A percentile compares a stretch with the other conserved stretches of the same genome.
Evolutionary conservation across 2,888 invertebrate species (phyloP).

Genomic region (Lepidocyrtoides sp.): DNA sequence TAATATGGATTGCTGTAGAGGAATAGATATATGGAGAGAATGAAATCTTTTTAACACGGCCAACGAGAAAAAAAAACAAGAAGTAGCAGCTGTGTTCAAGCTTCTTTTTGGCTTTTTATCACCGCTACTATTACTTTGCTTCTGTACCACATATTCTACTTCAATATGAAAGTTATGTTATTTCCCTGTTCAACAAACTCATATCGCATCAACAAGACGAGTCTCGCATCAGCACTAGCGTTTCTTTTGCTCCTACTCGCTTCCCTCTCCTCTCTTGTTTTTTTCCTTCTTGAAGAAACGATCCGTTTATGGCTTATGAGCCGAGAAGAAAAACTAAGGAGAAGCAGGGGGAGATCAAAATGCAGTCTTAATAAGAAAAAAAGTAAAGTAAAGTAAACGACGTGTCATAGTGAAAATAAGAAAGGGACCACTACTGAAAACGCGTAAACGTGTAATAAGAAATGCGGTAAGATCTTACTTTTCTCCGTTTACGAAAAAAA

Average conservation of each 20-base stretch:
- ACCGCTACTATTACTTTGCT: not conserved
- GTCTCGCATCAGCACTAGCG: not conserved
- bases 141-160: too few species aligned
- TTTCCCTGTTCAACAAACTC: constrained; percentile 21
- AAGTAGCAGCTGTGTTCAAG: constrained; percentile 42
- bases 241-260: not conserved
- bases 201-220: too few species aligned
- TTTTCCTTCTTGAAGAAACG: constrained; percentile 67
- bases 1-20: constrained; percentile 14
- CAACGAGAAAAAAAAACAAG: constrained; percentile 18
- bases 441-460: not conserved
- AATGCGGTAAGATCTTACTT: not conserved
- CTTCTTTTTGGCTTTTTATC: constrained; percentile 27
- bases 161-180: constrained; percentile 23
- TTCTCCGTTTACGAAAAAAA: not conserved
- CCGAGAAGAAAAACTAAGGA: constrained; percentile 56
- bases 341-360: constrained; percentile 46
- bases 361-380: constrained; percentile 39
- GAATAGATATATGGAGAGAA: not conserved
- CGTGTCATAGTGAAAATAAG: constrained; percentile 36
- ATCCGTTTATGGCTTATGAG: constrained; percentile 73
- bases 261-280: constrained; percentile 25
- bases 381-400: constrained; percentile 50
- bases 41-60: constrained; percentile 23
- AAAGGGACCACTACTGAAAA: not conserved